phyloP scores from a whole-genome alignment of 1,140 invertebrate genomes.

The Zaprionus ghesquierei region DNA sequence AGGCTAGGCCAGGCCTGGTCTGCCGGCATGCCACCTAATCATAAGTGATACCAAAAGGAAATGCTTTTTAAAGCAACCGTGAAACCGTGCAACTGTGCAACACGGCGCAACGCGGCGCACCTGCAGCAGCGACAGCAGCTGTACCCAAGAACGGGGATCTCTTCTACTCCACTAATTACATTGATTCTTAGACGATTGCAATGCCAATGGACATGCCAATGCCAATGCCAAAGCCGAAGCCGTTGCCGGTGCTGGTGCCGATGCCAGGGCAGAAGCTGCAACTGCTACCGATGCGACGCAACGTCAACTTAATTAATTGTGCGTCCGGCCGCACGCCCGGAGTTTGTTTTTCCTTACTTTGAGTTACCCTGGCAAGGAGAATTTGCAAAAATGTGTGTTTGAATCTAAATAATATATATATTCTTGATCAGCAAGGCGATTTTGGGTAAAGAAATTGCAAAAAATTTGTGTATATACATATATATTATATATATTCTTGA shows the following conservation, averaged over 20 bases:
- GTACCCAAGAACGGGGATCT: neutral
- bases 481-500: too few species aligned
- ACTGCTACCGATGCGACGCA: constrained; percentile 49
- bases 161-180: constrained; percentile 65
- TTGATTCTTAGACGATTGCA: constrained; percentile 77
- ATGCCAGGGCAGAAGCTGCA: constrained; percentile 20
- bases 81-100: constrained; percentile 44
- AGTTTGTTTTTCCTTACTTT: constrained; percentile 10
- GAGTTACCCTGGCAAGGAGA: neutral
- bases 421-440: neutral
- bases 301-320: constrained; percentile 80
- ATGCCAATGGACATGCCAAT: constrained; percentile 42
- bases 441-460: too few species aligned
- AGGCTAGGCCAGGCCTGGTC: constrained; percentile 29
- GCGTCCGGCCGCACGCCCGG: constrained; percentile 71
- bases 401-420: neutral
- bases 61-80: constrained; percentile 57
- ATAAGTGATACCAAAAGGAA: constrained; percentile 80
- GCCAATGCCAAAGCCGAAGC: constrained; percentile 2
- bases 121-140: constrained; percentile 25
- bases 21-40: constrained; percentile 79
- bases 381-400: too few species aligned
- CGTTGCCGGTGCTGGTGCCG: constrained; percentile 21
- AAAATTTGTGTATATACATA: too few species aligned
- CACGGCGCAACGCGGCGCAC: constrained; percentile 5